Evolutionary conservation across 2,888 invertebrate genomes (phyloP).

Genomic region (Epicampocera succincta): DNA sequence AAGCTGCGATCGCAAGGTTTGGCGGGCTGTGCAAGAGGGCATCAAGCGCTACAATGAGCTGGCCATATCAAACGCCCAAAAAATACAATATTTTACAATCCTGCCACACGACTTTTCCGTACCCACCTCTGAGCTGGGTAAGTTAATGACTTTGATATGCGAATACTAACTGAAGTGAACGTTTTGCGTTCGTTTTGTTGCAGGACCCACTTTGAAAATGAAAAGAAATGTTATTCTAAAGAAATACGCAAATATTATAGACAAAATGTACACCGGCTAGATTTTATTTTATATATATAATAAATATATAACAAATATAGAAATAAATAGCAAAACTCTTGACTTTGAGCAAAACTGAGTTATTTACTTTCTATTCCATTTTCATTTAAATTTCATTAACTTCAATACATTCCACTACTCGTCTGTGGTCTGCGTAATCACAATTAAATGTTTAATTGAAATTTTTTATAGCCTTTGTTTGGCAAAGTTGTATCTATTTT

Average conservation of each 20-base stretch:
- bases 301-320: too few relatives aligned
- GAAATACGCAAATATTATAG: slow-evolving; percentile 86
- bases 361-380: too few relatives aligned
- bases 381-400: too few relatives aligned
- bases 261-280: slow-evolving; percentile 74
- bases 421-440: too few relatives aligned
- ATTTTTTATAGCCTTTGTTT: too few relatives aligned
- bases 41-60: slow-evolving; percentile 88
- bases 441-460: too few relatives aligned
- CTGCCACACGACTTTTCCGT: slow-evolving; percentile 93
- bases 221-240: slow-evolving; percentile 88
- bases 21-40: slow-evolving; percentile 88
- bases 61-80: slow-evolving; percentile 92
- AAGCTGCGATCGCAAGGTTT: slow-evolving; percentile 83
- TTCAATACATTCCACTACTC: too few relatives aligned
- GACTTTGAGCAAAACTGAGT: too few relatives aligned
- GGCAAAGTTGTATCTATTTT: too few relatives aligned
- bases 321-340: too few relatives aligned
- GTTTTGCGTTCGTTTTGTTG: neutral
- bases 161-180: neutral
- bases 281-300: too few relatives aligned
- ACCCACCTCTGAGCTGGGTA: slow-evolving; percentile 89
- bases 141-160: slow-evolving; percentile 15
- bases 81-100: slow-evolving; percentile 92
- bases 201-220: slow-evolving; percentile 92